These are phyloP conservation scores for Nymphalis io DNA, from an alignment of 1,140 invertebrate species.

Conservation along the genomic window DNA sequence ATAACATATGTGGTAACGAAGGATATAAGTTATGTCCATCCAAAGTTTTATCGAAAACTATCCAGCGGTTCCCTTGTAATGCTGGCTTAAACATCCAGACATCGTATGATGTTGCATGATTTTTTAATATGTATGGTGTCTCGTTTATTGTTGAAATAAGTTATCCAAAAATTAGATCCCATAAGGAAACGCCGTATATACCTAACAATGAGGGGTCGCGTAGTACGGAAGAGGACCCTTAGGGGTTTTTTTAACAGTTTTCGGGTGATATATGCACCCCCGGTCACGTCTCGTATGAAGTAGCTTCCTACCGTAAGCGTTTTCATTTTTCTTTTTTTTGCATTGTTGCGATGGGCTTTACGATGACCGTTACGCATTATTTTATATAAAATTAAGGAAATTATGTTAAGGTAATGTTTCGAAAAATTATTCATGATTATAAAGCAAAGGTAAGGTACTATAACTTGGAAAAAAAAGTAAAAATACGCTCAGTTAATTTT, in stretches of 20 bases:
- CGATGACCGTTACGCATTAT: neutral
- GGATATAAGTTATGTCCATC: too few species aligned
- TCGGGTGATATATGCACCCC: conserved; percentile 72
- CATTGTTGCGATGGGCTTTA: conserved; percentile 8
- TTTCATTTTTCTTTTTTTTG: conserved; percentile 68
- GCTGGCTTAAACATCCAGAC: neutral
- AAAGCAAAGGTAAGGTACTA: neutral
- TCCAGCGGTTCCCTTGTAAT: too few species aligned
- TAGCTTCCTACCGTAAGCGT: conserved; percentile 71
- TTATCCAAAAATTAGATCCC: conserved; percentile 7
- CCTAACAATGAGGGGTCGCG: conserved; percentile 48
- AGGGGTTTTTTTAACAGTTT: conserved; percentile 73
- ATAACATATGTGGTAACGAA: too few species aligned
- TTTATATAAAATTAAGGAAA: neutral
- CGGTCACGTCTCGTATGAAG: conserved; percentile 75
- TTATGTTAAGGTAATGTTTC: neutral
- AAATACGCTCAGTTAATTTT: neutral
- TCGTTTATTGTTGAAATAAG: neutral
- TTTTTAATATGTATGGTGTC: neutral
- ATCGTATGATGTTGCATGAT: neutral
- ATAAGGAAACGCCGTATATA: conserved; percentile 48
- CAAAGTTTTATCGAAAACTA: too few species aligned
- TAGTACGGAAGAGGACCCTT: conserved; percentile 50
- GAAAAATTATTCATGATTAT: neutral
- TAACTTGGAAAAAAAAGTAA: neutral